A percentile compares a stretch with the other conserved stretches of the same genome.
Conservation (phyloP, 37 sponge, comb jelly and placozoan genomes). For the Mnemiopsis leidyi region DNA sequence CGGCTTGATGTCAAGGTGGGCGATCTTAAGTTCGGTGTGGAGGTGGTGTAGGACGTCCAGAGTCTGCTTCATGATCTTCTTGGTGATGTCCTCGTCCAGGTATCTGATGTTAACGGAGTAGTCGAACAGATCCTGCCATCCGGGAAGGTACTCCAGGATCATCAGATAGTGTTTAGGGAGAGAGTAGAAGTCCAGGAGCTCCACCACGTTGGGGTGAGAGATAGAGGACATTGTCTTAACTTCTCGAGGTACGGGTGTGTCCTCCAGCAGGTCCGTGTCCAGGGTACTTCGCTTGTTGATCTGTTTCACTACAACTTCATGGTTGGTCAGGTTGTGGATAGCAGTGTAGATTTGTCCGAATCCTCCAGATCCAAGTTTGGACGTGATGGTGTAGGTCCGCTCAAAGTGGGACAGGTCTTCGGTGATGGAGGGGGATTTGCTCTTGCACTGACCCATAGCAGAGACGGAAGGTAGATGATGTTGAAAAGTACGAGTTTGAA, state of each 20-base stretch:
- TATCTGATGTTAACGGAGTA: conserved; percentile 14
- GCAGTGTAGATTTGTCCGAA: conserved; percentile 22
- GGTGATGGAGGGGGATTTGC: conserved; percentile 12
- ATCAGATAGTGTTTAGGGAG: conserved; percentile 36
- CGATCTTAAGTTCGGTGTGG: conserved; percentile 41
- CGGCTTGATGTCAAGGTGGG: conserved; percentile 58
- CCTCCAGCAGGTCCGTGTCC: background rate
- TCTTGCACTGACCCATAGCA: conserved; percentile 28
- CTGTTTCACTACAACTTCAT: conserved; percentile 34
- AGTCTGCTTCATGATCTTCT: conserved; percentile 44
- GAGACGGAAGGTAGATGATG: background rate
- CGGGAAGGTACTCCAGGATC: conserved; percentile 42
- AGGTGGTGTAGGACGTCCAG: background rate
- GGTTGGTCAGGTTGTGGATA: background rate
- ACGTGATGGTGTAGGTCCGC: conserved; percentile 18
- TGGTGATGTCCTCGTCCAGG: background rate
- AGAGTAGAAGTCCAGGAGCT: conserved; percentile 46
- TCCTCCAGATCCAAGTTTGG: conserved; percentile 18
- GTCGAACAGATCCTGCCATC: conserved; percentile 63
- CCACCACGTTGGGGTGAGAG: conserved; percentile 11
- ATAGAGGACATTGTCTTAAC: conserved; percentile 30
- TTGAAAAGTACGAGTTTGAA: background rate
- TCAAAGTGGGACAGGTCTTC: conserved; percentile 18
- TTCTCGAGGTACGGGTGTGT: background rate
- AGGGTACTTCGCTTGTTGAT: background rate